Base-by-base conservation (phyloP, 1,140 invertebrate species). In the Diabrotica undecimpunctata region DNA sequence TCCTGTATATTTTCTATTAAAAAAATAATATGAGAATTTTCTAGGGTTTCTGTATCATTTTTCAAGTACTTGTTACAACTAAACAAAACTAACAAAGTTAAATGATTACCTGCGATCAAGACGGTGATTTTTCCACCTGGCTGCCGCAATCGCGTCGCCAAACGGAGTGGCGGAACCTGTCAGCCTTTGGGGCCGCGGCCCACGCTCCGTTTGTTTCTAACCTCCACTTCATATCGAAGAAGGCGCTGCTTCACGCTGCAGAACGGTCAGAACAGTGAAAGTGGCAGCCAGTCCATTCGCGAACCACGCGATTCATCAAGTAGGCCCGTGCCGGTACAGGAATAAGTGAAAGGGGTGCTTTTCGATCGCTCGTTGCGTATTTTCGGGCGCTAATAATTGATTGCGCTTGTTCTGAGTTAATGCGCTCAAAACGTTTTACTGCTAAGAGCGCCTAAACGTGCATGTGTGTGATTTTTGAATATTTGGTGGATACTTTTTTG, bases 191-290 rank as follows among this genome's bases (percentile, higher is more conserved):
- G 41, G 41, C 41, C 41, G n/a, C 41, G 8, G 41, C 41, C 41
- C 41, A 46, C 41, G 41, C 41, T 46, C n/a, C n/a, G 41, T 46
- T 46, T 46, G 41, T n/a, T 46, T n/a, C 41, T 46, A 46, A 46
- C 41, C 41, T 46, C 41, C 41, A 46, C 41, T 46, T 46, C 8
- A 6, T 6, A n/a, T 46, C 41, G 41, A 46, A 46, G 41, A 46
- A 46, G 41, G 41, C 41, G 41, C 41, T 46, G 39, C 11, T 46
- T 10, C 39, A 46, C 39, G 1, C 7, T 46, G n/a, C 41, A 46
- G 41, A n/a, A 46, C 41, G 41, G 41, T 46, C 41, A 46, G 41
- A 46, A n/a, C 8, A 46, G 41, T 46, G 41, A 46, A 46, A 46
- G 41, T 46, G n/a, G 41, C 41, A n/a, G 41, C 8, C 41, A 46